These are phyloP conservation scores for Kryptopterus vitreolus DNA, from an alignment of 2,797 vertebrate genomes.

Conservation along the genomic window DNA sequence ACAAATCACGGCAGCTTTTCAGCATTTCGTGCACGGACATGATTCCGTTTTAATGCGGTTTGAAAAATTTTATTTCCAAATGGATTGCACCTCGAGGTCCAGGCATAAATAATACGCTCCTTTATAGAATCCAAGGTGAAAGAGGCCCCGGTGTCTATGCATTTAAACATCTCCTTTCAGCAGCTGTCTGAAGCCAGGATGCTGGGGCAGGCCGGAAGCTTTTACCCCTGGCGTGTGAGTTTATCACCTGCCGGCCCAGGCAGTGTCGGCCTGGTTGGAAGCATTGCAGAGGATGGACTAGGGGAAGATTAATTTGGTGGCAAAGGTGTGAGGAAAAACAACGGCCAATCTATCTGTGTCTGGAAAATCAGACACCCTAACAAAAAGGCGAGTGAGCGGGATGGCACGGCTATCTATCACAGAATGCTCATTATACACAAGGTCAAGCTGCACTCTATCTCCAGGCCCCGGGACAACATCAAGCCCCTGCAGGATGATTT, in stretches of 20 bases:
- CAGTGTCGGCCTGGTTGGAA: constrained; percentile 44
- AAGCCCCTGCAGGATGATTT: constrained; percentile 41
- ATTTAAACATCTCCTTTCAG: constrained; percentile 71
- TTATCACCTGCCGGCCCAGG: constrained; percentile 58
- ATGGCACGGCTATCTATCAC: constrained; percentile 73
- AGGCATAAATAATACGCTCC: constrained; percentile 62
- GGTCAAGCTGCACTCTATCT: constrained; percentile 66
- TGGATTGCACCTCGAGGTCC: constrained; percentile 59
- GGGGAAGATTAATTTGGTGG: constrained; percentile 74
- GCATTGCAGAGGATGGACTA: constrained; percentile 55
- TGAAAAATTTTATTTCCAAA: constrained; percentile 64
- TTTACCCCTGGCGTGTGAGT: constrained; percentile 57
- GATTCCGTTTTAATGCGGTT: constrained; percentile 55
- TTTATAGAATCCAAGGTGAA: constrained; percentile 62
- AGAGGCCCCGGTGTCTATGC: constrained; percentile 54
- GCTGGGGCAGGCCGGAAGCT: constrained; percentile 56
- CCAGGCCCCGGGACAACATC: constrained; percentile 51
- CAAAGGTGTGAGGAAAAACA: constrained; percentile 69
- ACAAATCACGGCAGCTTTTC: constrained; percentile 4
- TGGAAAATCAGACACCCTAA: constrained; percentile 69
- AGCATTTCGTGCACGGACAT: constrained; percentile 34
- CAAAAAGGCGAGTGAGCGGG: constrained; percentile 61
- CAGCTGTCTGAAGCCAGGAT: constrained; percentile 58
- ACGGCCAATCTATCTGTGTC: constrained; percentile 76
- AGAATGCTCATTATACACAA: constrained; percentile 68